Evolutionary conservation across 2,888 invertebrate genomes (phyloP), one percentile per base, ranked within the genome.

Genomic region (Strigamia transsilvanica): DNA sequence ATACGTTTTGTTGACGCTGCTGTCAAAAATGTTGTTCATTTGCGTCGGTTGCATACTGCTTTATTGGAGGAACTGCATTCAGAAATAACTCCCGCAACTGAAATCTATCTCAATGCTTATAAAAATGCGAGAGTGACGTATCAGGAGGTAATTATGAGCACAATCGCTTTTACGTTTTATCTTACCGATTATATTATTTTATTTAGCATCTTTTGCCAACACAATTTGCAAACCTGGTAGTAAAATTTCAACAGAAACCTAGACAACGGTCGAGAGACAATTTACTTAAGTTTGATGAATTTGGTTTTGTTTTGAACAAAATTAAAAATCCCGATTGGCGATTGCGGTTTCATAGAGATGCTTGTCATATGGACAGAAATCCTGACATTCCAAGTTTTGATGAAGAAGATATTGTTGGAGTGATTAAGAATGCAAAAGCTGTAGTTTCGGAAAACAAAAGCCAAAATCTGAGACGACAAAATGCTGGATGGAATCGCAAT

Each of bases 171-270:
- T 13, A 9, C 21, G 5, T 18, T n/a, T 18, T 56, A 18, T 9
- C 15, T 18, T 18, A 15, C 1, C n/a, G n/a, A n/a, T 2, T 51
- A 51, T 77, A 27, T n/a, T 27, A n/a, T 77, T 77, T 77, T 81
- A 27, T 81, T 66, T 38, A 66, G 66, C 66, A 61, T 23, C 46
- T 80, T 32, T 27, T 66, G 18, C 56, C 56, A 7, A 56, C 18
- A 18, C 56, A 56, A 18, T 56, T 56, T 18, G 56, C 56, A 56
- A 56, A 18, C 18, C 0, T 56, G 21, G 6, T 0, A 4, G 6
- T 0, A 4, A 18, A 18, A 2, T 1, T 4, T 9, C 4, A 18
- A 18, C 9, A n/a, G 5, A 18, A 18, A 56, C 18, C 18, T 4
- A n/a, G 7, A 12, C 18, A 9, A 2, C 34, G 12, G 23, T 3